Conservation (phyloP, 2,888 invertebrate species). For the Antitype chi region DNA sequence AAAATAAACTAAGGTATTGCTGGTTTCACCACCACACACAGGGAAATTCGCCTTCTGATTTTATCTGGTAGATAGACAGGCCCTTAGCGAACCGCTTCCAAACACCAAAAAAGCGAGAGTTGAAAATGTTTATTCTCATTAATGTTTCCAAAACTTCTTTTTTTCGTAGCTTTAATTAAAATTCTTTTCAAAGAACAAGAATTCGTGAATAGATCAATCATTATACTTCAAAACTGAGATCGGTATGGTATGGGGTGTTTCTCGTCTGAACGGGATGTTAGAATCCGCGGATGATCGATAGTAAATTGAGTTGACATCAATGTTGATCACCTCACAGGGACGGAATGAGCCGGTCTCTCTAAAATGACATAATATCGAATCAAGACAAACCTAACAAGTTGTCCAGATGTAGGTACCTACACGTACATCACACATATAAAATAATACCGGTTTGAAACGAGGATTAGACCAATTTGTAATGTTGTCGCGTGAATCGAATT, state of each 20-base stretch:
- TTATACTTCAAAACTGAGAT: constrained; percentile 15
- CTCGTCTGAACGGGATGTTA: constrained; percentile 22
- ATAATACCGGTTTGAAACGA: constrained; percentile 51
- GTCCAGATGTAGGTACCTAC: constrained; percentile 2
- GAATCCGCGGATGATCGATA: constrained; percentile 17
- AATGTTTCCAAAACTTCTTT: constrained; percentile 8
- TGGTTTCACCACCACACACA: too few species aligned
- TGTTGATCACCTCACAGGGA: constrained; percentile 11
- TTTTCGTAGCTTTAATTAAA: constrained; percentile 37
- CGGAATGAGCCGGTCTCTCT: constrained; percentile 7
- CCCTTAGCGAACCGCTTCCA: neutral
- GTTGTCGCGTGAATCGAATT: constrained; percentile 15
- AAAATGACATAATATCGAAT: constrained; percentile 50
- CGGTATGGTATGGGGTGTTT: constrained; percentile 33
- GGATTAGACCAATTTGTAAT: constrained; percentile 33
- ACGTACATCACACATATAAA: constrained; percentile 9
- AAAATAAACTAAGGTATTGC: neutral
- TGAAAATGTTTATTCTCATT: neutral
- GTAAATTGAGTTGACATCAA: constrained; percentile 28
- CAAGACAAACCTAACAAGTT: constrained; percentile 25
- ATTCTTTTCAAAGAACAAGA: constrained; percentile 4
- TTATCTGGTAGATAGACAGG: neutral
- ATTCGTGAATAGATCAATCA: constrained; percentile 39
- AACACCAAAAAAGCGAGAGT: constrained; percentile 1
- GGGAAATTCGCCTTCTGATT: neutral